phyloP scores from a whole-genome alignment of 1,140 invertebrate species.

The Lepidurus arcticus region DNA sequence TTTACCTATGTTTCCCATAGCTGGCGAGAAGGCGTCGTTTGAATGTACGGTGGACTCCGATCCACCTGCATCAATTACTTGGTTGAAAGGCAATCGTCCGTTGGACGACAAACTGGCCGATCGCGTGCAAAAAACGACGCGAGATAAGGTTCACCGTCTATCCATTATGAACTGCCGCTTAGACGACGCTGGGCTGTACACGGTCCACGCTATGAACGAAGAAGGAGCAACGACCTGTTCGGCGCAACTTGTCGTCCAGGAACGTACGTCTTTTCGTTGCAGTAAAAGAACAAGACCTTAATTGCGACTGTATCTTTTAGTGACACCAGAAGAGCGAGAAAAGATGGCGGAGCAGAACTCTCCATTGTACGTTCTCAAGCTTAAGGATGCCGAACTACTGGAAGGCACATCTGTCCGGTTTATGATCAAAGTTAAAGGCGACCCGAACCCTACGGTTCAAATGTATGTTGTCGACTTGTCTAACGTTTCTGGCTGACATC shows the following conservation, averaged over 20 bases:
- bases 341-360: constrained; percentile 62
- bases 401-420: constrained; percentile 81
- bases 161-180: constrained; percentile 72
- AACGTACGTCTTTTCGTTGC: constrained; percentile 52
- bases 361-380: constrained; percentile 70
- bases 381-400: constrained; percentile 80
- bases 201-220: constrained; percentile 75
- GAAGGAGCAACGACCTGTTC: constrained; percentile 74
- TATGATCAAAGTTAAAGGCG: constrained; percentile 80
- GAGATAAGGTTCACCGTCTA: constrained; percentile 54
- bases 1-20: constrained; percentile 48
- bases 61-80: constrained; percentile 58
- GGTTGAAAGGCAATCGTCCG: constrained; percentile 84
- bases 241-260: constrained; percentile 73
- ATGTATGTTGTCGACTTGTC: constrained; percentile 54
- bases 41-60: constrained; percentile 63
- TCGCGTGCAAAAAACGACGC: constrained; percentile 56
- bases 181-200: constrained; percentile 83
- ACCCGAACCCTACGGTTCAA: constrained; percentile 73
- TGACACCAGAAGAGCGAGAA: constrained; percentile 60
- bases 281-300: neutral
- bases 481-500: neutral
- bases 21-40: constrained; percentile 77
- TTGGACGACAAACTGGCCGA: constrained; percentile 69
- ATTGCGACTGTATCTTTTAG: constrained; percentile 45